phyloP scores from a whole-genome alignment of 2,888 invertebrate species.

The Orthosia gothica region DNA sequence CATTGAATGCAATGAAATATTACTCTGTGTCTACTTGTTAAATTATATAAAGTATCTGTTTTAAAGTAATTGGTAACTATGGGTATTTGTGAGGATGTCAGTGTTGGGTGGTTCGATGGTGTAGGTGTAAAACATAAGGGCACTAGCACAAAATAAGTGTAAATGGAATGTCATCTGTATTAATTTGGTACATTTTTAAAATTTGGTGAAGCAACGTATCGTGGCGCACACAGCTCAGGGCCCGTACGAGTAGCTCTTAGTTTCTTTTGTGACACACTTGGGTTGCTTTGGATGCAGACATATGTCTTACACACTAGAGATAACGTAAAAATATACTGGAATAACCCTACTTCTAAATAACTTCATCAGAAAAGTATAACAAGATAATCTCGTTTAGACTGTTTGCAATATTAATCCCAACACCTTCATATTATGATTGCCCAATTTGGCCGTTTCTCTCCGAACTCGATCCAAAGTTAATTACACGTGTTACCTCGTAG shows the following conservation, averaged over 20 bases:
- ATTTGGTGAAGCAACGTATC: constrained; percentile 70
- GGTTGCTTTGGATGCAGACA: constrained; percentile 35
- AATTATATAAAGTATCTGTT: constrained; percentile 19
- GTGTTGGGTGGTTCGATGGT: constrained; percentile 63
- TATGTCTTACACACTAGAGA: constrained; percentile 26
- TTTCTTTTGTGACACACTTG: constrained; percentile 65
- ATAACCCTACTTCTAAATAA: constrained; percentile 29
- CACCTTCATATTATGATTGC: constrained; percentile 53
- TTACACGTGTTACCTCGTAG: constrained; percentile 59
- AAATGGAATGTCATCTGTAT: constrained; percentile 65
- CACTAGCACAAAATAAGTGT: constrained; percentile 62
- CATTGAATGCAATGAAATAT: constrained; percentile 9
- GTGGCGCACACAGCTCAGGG: constrained; percentile 52
- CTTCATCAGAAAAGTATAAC: constrained; percentile 34
- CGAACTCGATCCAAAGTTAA: constrained; percentile 59
- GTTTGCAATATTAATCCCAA: constrained; percentile 52
- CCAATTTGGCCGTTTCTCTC: constrained; percentile 59
- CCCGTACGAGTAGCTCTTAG: constrained; percentile 57
- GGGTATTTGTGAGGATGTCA: constrained; percentile 65
- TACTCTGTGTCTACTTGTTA: constrained; percentile 2
- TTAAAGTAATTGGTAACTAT: constrained; percentile 36
- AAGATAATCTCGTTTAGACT: constrained; percentile 36
- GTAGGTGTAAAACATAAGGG: constrained; percentile 67
- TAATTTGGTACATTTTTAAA: constrained; percentile 64
- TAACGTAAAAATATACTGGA: constrained; percentile 23